Conservation (phyloP, 23 tunicate species). For the Diplosoma virens region DNA sequence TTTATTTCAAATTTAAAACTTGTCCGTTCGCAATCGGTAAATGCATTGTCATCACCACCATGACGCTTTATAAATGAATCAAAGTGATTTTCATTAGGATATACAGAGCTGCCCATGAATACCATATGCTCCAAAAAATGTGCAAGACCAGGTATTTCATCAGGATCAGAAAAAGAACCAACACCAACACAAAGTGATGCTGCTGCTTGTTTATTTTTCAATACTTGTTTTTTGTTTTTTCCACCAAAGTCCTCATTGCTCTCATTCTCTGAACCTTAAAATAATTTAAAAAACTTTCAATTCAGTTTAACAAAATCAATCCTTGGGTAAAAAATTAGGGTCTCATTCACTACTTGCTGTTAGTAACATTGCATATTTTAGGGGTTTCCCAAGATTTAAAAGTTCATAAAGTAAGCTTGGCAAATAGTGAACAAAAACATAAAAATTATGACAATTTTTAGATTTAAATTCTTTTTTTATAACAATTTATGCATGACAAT, state of each 20-base stretch:
- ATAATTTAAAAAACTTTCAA: not conserved
- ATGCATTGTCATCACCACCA: constrained; percentile 81
- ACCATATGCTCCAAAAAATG: constrained; percentile 98
- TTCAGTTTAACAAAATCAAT: not conserved
- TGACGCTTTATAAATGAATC: constrained; percentile 60
- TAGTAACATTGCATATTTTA: too few relatives aligned
- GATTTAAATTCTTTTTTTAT: not conserved
- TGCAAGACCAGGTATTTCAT: constrained; percentile 73
- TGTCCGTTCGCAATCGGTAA: constrained; percentile 68
- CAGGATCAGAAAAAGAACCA: constrained; percentile 92
- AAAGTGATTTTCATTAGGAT: constrained; percentile 88
- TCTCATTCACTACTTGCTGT: too few relatives aligned
- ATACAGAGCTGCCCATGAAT: constrained; percentile 91
- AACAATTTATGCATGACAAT: not conserved
- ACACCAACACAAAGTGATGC: constrained; percentile 77
- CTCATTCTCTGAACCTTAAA: not conserved
- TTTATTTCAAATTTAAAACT: constrained; percentile 69
- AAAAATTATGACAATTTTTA: not conserved
- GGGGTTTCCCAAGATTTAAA: too few relatives aligned
- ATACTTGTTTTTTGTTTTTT: not conserved
- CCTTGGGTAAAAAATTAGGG: too few relatives aligned
- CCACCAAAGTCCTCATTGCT: constrained; percentile 11
- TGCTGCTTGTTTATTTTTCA: constrained; percentile 70
- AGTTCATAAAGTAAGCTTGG: too few relatives aligned
- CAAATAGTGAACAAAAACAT: too few relatives aligned